phyloP scores from a whole-genome alignment of 1,140 invertebrate species.

The Macrostomum lignano region DNA sequence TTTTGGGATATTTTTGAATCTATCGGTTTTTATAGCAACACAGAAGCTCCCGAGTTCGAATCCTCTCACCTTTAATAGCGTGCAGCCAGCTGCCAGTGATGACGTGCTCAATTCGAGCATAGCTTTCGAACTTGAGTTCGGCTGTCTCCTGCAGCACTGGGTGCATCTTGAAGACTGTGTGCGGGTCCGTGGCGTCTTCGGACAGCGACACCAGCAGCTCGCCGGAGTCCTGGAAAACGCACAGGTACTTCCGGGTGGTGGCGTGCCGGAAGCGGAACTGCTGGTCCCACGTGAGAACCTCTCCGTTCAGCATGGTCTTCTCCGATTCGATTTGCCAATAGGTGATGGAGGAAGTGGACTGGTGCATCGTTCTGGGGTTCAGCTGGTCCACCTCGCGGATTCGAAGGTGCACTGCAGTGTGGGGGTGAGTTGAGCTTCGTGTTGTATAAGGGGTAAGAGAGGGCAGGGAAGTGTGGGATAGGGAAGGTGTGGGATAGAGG shows the following conservation, averaged over 20 bases:
- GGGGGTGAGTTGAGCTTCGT: no score
- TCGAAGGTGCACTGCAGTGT: conserved; percentile 8
- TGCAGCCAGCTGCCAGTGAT: conserved; percentile 9
- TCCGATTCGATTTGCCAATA: conserved; percentile 10
- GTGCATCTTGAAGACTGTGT: conserved; percentile 10
- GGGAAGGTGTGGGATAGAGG: no score
- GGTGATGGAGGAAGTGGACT: conserved; percentile 9
- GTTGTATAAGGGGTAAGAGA: no score
- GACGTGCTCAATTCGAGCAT: conserved; percentile 9
- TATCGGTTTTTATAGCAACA: no score
- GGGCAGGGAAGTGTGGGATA: no score
- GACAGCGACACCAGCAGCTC: conserved; percentile 12
- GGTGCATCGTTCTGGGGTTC: conserved; percentile 8
- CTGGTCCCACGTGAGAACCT: conserved; percentile 9
- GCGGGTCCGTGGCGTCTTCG: conserved; percentile 7
- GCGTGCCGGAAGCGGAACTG: conserved; percentile 15
- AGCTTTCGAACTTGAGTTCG: conserved; percentile 8
- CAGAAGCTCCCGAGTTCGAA: no score
- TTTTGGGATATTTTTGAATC: no score
- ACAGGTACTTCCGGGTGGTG: conserved; percentile 20
- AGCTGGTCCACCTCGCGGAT: conserved; percentile 8
- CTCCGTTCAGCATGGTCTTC: conserved; percentile 9
- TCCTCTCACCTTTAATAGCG: conserved; percentile 7
- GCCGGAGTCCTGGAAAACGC: conserved; percentile 12
- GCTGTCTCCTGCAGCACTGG: conserved; percentile 9